Evolutionary conservation across 2,888 invertebrate species (phyloP), one percentile per base, ranked within the genome.

Genomic region (Mechanitis mazaeus): DNA sequence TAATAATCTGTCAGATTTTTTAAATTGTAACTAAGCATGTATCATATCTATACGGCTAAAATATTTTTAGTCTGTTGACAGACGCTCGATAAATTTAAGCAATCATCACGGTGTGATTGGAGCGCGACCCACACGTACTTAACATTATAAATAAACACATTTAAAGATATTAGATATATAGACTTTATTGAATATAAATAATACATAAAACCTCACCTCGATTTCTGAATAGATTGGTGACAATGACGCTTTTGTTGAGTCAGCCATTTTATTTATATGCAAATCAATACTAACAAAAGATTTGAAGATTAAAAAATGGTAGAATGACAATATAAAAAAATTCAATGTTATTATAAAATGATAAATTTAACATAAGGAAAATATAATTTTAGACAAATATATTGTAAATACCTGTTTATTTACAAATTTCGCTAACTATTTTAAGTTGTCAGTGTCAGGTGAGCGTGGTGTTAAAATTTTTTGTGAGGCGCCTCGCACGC

Each of bases 181-280:
- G 78, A 84, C 86, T 81, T 42, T 80, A 81, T 85, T 87, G 86
- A 88, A 87, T 89, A 83, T 84, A 84, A 85, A 87, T 85, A 83
- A 81, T 81, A 83, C 87, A 88, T 88, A 85, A 83, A 83, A 74
- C 80, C 86, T 87, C 83, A 72, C 70, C 76, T 79, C 79, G 81
- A 85, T 85, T 82, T 75, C 79, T 75, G 79, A 82, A 78, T 78
- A 84, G 85, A 84, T 82, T 75, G 78, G 81, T 83, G 82, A 86
- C 87, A 86, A 85, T 81, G 80, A 76, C 64, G 74, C 83, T 83
- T 85, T 86, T 87, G 87, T 85, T 78, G 83, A 85, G 84, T 85
- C 86, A 86, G 82, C 81, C 80, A 77, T 87, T 84, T 82, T 84
- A 85, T 87, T 88, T 87, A 83, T 87, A 89, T 87, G 88, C 84